phyloP scores from a whole-genome alignment of 2,113 vertebrate species.

The Struthio camelus region DNA sequence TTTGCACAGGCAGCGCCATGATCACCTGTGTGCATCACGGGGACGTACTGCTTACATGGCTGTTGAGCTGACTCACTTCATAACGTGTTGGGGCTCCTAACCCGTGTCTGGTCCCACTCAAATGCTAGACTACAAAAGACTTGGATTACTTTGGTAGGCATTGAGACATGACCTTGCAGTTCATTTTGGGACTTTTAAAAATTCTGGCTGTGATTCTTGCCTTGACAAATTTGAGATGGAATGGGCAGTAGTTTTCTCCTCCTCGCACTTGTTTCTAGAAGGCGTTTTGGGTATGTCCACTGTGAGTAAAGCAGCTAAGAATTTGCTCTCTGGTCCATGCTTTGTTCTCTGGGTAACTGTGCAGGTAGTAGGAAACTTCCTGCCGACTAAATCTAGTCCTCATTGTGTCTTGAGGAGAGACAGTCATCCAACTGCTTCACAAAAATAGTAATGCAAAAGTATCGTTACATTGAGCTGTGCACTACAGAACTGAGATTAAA shows the following conservation, averaged over 20 bases:
- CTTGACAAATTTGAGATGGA: not conserved
- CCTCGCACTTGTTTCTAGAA: not conserved
- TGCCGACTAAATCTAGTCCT: not conserved
- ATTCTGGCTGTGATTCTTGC: not conserved
- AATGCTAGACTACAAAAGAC: not conserved
- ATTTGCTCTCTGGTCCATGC: not conserved
- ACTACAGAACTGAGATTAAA: not conserved
- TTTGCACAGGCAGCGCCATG: not conserved
- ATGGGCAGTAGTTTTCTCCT: not conserved
- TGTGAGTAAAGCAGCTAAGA: not conserved
- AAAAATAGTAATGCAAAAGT: not conserved
- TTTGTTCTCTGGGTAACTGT: not conserved
- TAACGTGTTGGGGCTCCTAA: not conserved
- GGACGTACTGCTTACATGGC: not conserved
- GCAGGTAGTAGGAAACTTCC: not conserved
- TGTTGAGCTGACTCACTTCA: not conserved
- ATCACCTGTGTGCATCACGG: not conserved
- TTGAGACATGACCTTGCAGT: not conserved
- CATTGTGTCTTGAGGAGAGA: not conserved
- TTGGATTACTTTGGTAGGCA: not conserved
- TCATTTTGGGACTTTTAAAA: not conserved
- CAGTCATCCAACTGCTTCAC: not conserved
- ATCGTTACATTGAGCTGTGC: not conserved
- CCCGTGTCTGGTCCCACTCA: rapidly evolving
- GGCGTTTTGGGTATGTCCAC: not conserved